Conservation (phyloP, 2,888 invertebrate genomes). For the Andrena haemorrhoa region DNA sequence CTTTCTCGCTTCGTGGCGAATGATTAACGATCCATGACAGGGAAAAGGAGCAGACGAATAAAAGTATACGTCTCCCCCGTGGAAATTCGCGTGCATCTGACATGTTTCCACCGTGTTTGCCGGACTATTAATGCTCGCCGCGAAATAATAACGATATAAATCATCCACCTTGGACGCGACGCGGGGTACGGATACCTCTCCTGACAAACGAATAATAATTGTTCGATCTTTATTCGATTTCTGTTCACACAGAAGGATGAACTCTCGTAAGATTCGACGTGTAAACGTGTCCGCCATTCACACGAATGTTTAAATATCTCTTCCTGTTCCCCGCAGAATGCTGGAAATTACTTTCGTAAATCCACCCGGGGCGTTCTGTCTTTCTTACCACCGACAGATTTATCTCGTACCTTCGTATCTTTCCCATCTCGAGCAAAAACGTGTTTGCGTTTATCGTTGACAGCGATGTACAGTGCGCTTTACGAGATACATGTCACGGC, state of each 20-base stretch:
- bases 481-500: constrained; percentile 16
- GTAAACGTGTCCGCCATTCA: not conserved
- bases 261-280: not conserved
- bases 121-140: constrained; percentile 80
- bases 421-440: constrained; percentile 37
- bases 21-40: constrained; percentile 79
- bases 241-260: not conserved
- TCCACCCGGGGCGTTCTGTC: not conserved
- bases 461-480: constrained; percentile 46
- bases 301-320: not conserved
- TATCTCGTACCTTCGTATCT: constrained; percentile 14
- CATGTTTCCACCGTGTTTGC: constrained; percentile 81
- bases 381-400: constrained; percentile 25
- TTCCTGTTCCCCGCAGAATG: not conserved
- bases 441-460: constrained; percentile 56
- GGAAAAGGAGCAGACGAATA: constrained; percentile 70
- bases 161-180: constrained; percentile 69
- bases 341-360: constrained; percentile 18
- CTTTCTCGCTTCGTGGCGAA: constrained; percentile 61
- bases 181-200: constrained; percentile 43
- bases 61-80: constrained; percentile 59
- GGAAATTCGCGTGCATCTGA: constrained; percentile 78
- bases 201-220: too few relatives aligned
- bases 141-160: constrained; percentile 79
- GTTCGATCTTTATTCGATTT: too few relatives aligned